Evolutionary conservation across 2,888 invertebrate species (phyloP).

Genomic region (Hylaea fasciaria): DNA sequence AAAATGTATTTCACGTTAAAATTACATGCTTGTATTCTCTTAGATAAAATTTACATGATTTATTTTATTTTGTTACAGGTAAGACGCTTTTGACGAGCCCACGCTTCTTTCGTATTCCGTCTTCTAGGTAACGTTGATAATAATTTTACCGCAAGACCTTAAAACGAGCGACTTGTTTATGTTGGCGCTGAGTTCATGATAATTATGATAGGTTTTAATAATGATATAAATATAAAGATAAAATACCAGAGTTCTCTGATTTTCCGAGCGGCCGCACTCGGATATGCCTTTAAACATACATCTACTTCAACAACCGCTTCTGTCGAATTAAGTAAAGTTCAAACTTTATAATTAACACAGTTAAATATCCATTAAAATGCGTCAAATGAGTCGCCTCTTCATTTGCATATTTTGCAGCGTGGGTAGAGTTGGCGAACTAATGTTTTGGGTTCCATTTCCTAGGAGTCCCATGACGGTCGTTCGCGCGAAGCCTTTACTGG

Average conservation of each 20-base stretch:
- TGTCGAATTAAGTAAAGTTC: constrained; percentile 60
- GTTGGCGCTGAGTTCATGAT: constrained; percentile 40
- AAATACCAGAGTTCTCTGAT: constrained; percentile 37
- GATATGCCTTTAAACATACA: constrained; percentile 61
- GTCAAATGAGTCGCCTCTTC: constrained; percentile 77
- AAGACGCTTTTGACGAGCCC: constrained; percentile 38
- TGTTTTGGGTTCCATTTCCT: constrained; percentile 70
- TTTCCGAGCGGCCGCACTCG: constrained; percentile 42
- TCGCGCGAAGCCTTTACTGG: constrained; percentile 59
- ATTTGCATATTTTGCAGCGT: constrained; percentile 79
- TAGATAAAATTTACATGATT: constrained; percentile 20
- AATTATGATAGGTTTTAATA: constrained; percentile 40
- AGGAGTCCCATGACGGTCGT: constrained; percentile 72
- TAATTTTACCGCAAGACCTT: constrained; percentile 39
- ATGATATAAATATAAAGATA: constrained; percentile 32
- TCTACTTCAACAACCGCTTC: constrained; percentile 51
- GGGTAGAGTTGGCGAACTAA: constrained; percentile 65
- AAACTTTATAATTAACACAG: constrained; percentile 78
- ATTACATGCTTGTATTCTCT: constrained; percentile 1
- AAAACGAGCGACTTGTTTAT: constrained; percentile 49
- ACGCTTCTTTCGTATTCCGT: constrained; percentile 21
- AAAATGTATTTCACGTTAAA: not conserved
- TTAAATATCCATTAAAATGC: constrained; percentile 81
- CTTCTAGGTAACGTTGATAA: constrained; percentile 49
- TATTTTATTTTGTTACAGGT: constrained; percentile 53